Conservation (phyloP, 1,140 invertebrate genomes). For the Trachelipus rathkii region DNA sequence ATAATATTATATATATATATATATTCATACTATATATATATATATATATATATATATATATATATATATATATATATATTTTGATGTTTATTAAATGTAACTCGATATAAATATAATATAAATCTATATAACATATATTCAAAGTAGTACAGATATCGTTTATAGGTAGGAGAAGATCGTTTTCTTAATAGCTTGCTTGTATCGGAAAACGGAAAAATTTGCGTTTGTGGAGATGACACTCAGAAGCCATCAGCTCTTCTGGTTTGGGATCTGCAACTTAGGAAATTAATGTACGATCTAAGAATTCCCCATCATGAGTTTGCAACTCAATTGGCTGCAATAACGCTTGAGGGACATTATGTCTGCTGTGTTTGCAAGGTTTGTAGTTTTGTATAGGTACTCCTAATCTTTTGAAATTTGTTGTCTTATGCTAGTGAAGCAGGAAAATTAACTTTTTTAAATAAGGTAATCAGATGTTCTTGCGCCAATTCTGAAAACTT, state of each 20-base stretch:
- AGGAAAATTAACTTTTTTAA: background rate
- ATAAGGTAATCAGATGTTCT: background rate
- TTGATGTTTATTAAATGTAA: no score
- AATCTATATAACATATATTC: no score
- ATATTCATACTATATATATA: no score
- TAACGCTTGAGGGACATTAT: conserved; percentile 75
- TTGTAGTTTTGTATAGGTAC: conserved; percentile 24
- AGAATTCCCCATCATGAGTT: conserved; percentile 84
- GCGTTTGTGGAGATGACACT: conserved; percentile 85
- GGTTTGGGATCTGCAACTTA: conserved; percentile 77
- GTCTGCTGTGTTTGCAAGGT: conserved; percentile 60
- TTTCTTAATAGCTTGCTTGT: conserved; percentile 83
- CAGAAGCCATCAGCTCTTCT: conserved; percentile 84
- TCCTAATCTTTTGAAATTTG: no score
- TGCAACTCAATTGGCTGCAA: conserved; percentile 72
- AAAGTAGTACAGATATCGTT: no score
- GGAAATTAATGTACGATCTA: conserved; percentile 79
- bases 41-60: no score
- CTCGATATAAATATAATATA: no score
- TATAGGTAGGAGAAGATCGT: conserved; percentile 70
- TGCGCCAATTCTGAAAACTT: background rate
- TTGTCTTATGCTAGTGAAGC: no score
- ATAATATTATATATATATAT: no score
- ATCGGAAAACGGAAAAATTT: conserved; percentile 76
- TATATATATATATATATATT: no score